Evolutionary conservation across 2,797 vertebrate genomes (phyloP).

Genomic region (Anguilla pacifica): DNA sequence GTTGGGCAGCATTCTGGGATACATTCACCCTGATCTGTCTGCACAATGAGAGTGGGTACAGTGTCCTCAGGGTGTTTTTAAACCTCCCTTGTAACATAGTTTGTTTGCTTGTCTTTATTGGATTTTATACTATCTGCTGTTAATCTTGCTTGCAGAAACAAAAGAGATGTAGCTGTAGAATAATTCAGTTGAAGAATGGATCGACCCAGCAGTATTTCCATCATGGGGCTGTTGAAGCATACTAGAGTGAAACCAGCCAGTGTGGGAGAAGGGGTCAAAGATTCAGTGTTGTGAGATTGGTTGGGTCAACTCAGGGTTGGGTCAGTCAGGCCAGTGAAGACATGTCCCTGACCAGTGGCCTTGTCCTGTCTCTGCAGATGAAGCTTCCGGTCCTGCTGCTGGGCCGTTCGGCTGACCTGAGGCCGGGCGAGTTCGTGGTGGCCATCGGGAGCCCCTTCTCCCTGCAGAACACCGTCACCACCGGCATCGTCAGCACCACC

Average conservation of each 20-base stretch:
- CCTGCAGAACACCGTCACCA: constrained; percentile 97
- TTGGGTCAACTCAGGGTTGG: neutral
- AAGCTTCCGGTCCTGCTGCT: constrained; percentile 89
- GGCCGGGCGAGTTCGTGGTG: constrained; percentile 93
- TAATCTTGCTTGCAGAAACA: neutral
- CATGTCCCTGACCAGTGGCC: neutral
- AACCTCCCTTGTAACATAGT: neutral
- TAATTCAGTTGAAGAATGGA: neutral
- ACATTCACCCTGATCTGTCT: neutral
- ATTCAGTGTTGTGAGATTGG: neutral
- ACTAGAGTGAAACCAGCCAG: neutral
- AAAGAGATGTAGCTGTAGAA: neutral
- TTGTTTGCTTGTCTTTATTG: neutral
- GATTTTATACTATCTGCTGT: neutral
- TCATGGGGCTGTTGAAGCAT: neutral
- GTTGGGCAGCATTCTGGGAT: neutral
- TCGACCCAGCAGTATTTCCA: neutral
- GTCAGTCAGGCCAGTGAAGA: neutral
- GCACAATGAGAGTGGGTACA: neutral
- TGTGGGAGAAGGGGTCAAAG: neutral
- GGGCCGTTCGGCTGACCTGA: constrained; percentile 87
- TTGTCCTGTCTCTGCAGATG: constrained; percentile 65
- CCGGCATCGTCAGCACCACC: constrained; percentile 94
- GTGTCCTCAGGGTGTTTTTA: neutral
- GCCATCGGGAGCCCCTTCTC: constrained; percentile 96